Evolutionary conservation across 2,888 invertebrate species (phyloP), one percentile per base, ranked within the genome.

Genomic region (Zygothrica quintamaculata): DNA sequence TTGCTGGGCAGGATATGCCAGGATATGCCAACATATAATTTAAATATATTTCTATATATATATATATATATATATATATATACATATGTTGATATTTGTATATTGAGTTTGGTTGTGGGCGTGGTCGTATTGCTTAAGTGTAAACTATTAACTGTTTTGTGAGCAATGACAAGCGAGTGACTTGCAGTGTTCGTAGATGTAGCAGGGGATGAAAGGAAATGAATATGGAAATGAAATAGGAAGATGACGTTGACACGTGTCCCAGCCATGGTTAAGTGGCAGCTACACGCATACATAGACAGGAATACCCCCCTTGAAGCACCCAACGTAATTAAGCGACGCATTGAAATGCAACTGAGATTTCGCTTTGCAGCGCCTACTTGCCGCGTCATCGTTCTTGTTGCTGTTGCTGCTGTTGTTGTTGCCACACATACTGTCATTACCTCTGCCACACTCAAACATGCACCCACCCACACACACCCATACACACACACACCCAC

Each of bases 341-440:
- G 72, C 74, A 74, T 76, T 76, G 71, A 74, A 84, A 74, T 81
- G 74, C 80, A 74, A 74, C 84, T 69, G 80, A 86, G 77, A 80
- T 79, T 84, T 67, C 47, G 60, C 52, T 48, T 40, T 34, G 26
- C 22, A 11, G 18, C 48, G 51, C 52, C 51, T 47, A 26, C 50
- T 29, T 44, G 67, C 69, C 43, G 26, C 52, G 40, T 57, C 74
- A 77, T 65, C 52, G 55, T 64, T 15, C 42, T 12, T 26, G 13
- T 34, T 47, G 47, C 12, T n/a, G 9, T 33, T 9, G 33, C 16
- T 31, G 31, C 9, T 22, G 11, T 15, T 3, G 1, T 13, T 15
- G n/a, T 11, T 5, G 18, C 2, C 18, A 22, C 18, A 22, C 3
- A 22, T 9, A 6, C 8, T 33, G 48, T 12, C 13, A 13, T 9